Base-by-base conservation (phyloP, 2,888 invertebrate genomes). In the Brenthis daphne region DNA sequence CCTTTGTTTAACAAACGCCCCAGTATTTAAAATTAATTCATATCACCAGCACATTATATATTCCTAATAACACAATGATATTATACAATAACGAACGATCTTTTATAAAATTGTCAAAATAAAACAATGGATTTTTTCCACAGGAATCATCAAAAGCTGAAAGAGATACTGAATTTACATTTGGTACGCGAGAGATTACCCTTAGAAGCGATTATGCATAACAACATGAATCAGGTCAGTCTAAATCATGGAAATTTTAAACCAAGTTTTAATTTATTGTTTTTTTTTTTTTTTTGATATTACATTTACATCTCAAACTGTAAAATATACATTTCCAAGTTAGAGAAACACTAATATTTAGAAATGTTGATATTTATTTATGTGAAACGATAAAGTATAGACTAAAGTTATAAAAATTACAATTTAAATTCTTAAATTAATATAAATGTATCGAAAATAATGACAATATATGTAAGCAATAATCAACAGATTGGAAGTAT, bases 151-250 rank as follows among this genome's bases (percentile, higher is more conserved):
- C 94, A 95, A 70, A 95, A 94, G 76, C 93, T 97, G 80, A 94
- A 94, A 74, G 96, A 97, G 73, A 96, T 98, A 77, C 88, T 98
- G 64, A 95, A 96, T 78, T 94, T 98, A 82, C 98, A 98, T 87
- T 93, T 97, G 75, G 96, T 98, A 20, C 94, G 95, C 72, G 96
- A 96, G 77, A 93, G 95, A 70, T 89, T 98, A 58, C 96, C 96
- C 14, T 93, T 96, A 77, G 96, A 97, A 68, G 94, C 94, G 73
- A 97, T 97, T 69, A 94, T 95, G 68, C 94, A 95, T 76, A 95
- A 95, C 80, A 96, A 95, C 80, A 93, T 94, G 79, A 95, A 94
- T 80, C 94, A 96, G 94, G 96, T 96, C 67, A 71, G 77, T 73
- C 55, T 88, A 81, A 76, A 14, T 20, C 6, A 43, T 56, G 16